phyloP scores from a whole-genome alignment of 2,888 invertebrate species.

The Calameuta pallipes region DNA sequence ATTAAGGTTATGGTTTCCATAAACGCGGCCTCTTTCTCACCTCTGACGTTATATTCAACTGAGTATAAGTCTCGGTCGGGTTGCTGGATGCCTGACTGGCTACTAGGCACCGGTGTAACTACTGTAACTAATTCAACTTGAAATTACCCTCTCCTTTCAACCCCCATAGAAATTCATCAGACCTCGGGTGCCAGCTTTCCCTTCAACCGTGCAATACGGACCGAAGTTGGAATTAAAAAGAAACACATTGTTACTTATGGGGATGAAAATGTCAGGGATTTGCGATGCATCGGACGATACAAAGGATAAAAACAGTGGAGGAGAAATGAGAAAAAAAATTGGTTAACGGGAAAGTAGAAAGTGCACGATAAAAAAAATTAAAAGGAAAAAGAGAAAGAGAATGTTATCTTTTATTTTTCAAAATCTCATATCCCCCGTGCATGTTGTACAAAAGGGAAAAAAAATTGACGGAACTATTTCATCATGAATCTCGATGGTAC shows the following conservation, averaged over 20 bases:
- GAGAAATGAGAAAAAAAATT: background rate
- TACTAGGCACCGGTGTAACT: constrained; percentile 7
- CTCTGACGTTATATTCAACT: background rate
- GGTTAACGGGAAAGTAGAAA: background rate
- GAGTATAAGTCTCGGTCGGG: constrained; percentile 7
- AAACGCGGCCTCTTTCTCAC: background rate
- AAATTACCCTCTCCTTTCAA: constrained; percentile 15
- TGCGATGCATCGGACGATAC: background rate
- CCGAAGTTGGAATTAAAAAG: background rate
- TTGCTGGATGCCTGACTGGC: background rate
- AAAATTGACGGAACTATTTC: too few species aligned
- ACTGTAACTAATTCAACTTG: constrained; percentile 28
- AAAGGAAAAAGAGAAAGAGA: background rate
- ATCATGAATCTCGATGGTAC: too few species aligned
- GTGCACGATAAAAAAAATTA: background rate
- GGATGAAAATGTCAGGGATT: background rate
- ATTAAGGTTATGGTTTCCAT: background rate
- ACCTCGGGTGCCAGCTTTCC: background rate
- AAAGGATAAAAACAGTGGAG: background rate
- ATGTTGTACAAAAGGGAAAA: too few species aligned
- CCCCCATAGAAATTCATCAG: background rate
- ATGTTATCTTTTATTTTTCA: background rate
- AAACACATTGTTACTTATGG: background rate
- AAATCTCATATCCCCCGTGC: background rate
- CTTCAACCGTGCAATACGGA: background rate